phyloP scores from a whole-genome alignment of 92 coral and sea anemone genomes.

The Metridium senile region DNA sequence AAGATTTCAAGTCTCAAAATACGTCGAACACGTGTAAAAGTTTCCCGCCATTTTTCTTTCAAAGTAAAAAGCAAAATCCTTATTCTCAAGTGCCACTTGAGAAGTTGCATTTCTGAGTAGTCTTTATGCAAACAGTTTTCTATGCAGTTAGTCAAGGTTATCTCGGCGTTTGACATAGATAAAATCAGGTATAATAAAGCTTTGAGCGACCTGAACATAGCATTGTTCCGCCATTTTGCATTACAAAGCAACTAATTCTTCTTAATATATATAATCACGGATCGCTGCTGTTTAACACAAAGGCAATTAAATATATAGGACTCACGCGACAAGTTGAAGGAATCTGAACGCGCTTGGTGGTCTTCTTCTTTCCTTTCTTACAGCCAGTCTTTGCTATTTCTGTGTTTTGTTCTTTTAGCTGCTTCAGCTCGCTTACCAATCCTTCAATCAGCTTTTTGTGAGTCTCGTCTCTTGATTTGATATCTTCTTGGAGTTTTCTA shows the following conservation, averaged over 20 bases:
- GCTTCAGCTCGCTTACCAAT: constrained; percentile 10
- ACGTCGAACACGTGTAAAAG: not conserved
- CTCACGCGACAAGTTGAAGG: constrained; percentile 42
- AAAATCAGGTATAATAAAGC: not conserved
- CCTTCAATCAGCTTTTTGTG: constrained; percentile 9
- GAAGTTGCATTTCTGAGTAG: no score
- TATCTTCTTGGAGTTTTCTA: constrained; percentile 16
- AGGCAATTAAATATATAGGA: not conserved
- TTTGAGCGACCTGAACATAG: constrained; percentile 6
- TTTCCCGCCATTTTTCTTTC: constrained; percentile 6
- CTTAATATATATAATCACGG: not conserved
- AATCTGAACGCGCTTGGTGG: constrained; percentile 8
- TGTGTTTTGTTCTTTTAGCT: constrained; percentile 1
- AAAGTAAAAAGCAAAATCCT: not conserved
- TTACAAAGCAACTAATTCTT: constrained; percentile 22
- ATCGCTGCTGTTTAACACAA: constrained; percentile 1
- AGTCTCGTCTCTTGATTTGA: constrained; percentile 24
- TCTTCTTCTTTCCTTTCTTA: not conserved
- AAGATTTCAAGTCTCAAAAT: not conserved
- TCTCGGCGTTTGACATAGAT: not conserved
- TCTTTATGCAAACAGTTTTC: no score
- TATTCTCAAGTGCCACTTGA: not conserved
- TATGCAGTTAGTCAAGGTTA: not conserved
- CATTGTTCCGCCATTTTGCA: constrained; percentile 37
- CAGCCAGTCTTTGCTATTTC: no score